Base-by-base conservation (phyloP, 2,888 invertebrate genomes). In the Resseliella maxima region DNA sequence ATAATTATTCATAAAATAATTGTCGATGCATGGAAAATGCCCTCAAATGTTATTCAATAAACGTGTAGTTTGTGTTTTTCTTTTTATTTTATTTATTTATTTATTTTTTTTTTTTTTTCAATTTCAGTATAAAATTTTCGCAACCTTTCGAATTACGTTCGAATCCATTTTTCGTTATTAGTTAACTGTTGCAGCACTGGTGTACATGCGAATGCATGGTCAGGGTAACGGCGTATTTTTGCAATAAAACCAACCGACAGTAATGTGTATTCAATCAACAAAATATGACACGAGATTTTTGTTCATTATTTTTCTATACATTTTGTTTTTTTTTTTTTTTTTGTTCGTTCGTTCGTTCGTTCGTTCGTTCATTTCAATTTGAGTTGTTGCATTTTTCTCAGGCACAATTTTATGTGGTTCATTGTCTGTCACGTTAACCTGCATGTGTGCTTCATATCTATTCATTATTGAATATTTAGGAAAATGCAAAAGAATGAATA, bases 391-490 rank as follows among this genome's bases (percentile, higher is more conserved):
- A 1, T 72, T 38, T 38, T 83, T 50, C 18, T 50, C 18, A 18
- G 18, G 46, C 8, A 18, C 31, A 15, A 2, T 31, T 72, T 15
- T 31, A 31, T 72, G 27, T 72, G 72, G 72, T 72, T 72, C 72
- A 72, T 72, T 72, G 72, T 72, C 31, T 72, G 72, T 72, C 72
- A 72, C 72, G 72, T 72, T 72, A 72, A 72, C 72, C 72, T 72
- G 72, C 72, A 72, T 72, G 72, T 72, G 72, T 31, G 72, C 72
- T 31, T 72, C 72, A 83, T 38, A 38, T 83, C n/a, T n/a, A 83
- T 83, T 38, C 83, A 38, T 83, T 83, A 83, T 83, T 83, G 38
- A 83, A 83, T 83, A 83, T 83, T 83, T 83, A 38, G 83, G 83
- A 83, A 38, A 83, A 83, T 83, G n/a, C 38, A 83, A 83, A 83